phyloP scores from a whole-genome alignment of 2,797 vertebrate genomes.

The Paguma larvata region DNA sequence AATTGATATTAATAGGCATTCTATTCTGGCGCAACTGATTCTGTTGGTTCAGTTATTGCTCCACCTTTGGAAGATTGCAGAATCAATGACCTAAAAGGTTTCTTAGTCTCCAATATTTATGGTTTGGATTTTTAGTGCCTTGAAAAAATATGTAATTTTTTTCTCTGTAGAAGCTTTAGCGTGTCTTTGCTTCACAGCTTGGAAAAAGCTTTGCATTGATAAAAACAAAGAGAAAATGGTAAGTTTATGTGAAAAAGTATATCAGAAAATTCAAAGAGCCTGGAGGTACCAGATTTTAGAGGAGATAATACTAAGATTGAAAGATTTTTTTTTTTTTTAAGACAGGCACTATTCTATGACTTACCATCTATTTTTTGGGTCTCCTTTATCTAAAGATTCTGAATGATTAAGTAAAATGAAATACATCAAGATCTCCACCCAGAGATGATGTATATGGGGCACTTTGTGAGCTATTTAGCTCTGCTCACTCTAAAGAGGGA shows the following conservation, averaged over 20 bases:
- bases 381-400: background rate
- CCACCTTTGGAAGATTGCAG: background rate
- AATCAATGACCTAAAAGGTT: conserved; percentile 59
- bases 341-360: background rate
- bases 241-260: background rate
- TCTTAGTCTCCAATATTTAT: conserved; percentile 61
- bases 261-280: background rate
- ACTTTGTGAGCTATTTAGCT: background rate
- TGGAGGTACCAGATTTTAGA: background rate
- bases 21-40: conserved; percentile 31
- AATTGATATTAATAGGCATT: conserved; percentile 76
- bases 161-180: conserved; percentile 16
- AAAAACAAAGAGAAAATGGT: conserved; percentile 38
- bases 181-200: conserved; percentile 48
- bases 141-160: conserved; percentile 8
- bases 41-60: conserved; percentile 48
- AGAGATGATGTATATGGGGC: background rate
- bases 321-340: background rate
- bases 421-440: background rate
- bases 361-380: conserved; percentile 13
- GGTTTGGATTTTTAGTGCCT: conserved; percentile 59
- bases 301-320: background rate
- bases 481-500: background rate
- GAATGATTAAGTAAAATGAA: background rate
- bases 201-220: background rate